Evolutionary conservation across 1,140 invertebrate species (phyloP), one percentile per base, ranked within the genome.

Genomic region (Stegodyphus mimosarum): DNA sequence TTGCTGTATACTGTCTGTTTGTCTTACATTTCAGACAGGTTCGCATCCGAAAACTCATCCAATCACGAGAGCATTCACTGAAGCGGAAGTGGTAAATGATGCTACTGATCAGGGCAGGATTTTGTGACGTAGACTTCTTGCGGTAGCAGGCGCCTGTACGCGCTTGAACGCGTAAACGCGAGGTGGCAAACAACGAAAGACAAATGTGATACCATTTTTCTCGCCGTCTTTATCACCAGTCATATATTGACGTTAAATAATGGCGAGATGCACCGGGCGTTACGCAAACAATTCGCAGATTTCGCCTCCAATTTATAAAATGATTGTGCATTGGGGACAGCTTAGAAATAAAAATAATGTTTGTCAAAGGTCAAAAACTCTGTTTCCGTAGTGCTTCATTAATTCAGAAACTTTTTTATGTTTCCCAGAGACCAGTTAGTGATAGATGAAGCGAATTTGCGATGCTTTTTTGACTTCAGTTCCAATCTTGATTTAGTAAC

Each of bases 281-380:
- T 69, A 69, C 7, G 66, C 49, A 69, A 69, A 69, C 66, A 69
- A 69, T 69, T 69, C 66, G 66, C 66, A 69, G 66, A 69, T 69
- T 69, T 69, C 66, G 66, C 49, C 66, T 69, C 49, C 18, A 69
- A 69, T 69, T 69, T 69, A 69, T 69, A 48, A 33, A 69, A 48
- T 33, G 17, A 69, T 33, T 69, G 66, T 48, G 18, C 18, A 69
- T 7, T 48, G 66, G 7, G n/a, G 18, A 33, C 9, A 6, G 66
- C 66, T 48, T 69, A 48, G 7, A 33, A 33, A 33, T 33, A 33
- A 33, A 33, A 33, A 33, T 33, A 33, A 33, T 33, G 1, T 33
- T 33, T 33, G 33, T 3, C 33, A 48, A 69, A 69, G 49, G 18
- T 69, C 13, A 69, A 33, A 69, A 69, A 69, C 15, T 69, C 9